Conservation (phyloP, 2,113 vertebrate genomes). For the Ceratotherium simum region DNA sequence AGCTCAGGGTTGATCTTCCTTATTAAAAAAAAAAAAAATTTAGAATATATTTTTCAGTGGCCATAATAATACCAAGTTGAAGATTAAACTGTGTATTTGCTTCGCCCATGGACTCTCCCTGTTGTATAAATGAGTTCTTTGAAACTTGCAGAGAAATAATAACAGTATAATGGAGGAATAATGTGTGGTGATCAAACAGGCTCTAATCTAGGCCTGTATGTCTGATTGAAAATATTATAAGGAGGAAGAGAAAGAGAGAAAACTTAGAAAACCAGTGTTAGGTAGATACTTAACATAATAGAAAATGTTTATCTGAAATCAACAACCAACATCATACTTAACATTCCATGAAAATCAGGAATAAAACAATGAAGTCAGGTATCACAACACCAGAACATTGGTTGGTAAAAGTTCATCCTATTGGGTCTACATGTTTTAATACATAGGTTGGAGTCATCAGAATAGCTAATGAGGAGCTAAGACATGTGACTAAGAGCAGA, state of each 20-base stretch:
- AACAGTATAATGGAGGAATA: background rate
- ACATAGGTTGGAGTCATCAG: background rate
- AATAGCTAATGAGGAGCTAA: background rate
- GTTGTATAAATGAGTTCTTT: background rate
- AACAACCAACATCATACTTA: background rate
- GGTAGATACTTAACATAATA: background rate
- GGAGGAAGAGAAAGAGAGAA: background rate
- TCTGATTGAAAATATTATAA: conserved; percentile 34
- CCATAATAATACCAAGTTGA: background rate
- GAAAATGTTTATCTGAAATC: conserved; percentile 30
- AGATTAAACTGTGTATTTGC: background rate
- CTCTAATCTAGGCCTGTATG: background rate
- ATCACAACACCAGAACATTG: background rate
- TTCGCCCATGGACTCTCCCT: background rate
- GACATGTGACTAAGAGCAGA: background rate
- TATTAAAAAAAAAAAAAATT: too few species aligned
- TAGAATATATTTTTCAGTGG: conserved; percentile 2
- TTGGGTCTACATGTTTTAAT: background rate
- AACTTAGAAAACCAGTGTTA: conserved; percentile 1
- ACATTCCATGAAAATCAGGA: background rate
- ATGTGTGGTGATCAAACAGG: background rate
- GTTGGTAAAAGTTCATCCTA: background rate
- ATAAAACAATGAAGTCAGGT: background rate
- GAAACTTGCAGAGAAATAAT: background rate
- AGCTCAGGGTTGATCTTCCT: too few species aligned